phyloP scores from a whole-genome alignment of 2,797 vertebrate species.

The Siniperca scherzeri region DNA sequence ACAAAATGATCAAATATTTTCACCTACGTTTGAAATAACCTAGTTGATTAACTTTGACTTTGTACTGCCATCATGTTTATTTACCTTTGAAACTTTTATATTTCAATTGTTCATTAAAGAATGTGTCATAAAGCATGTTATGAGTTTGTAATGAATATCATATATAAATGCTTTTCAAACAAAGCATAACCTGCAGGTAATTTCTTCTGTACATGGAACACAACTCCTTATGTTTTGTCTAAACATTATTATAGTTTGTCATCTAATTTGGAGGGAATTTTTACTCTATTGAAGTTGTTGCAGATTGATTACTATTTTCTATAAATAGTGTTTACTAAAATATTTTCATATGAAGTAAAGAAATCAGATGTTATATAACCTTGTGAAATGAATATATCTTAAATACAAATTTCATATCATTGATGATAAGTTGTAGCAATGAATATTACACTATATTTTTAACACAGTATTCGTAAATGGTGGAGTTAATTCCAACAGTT shows the following conservation, averaged over 20 bases:
- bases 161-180: background rate
- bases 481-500: background rate
- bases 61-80: slow-evolving; percentile 9
- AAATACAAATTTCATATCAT: slow-evolving; percentile 26
- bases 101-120: background rate
- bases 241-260: slow-evolving; percentile 8
- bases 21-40: background rate
- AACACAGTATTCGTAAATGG: background rate
- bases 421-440: slow-evolving; percentile 17
- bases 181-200: slow-evolving; percentile 6
- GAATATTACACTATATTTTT: slow-evolving; percentile 11
- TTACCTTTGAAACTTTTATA: background rate
- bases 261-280: slow-evolving; percentile 6
- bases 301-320: slow-evolving; percentile 16
- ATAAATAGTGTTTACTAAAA: slow-evolving; percentile 2
- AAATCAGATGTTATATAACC: slow-evolving; percentile 23
- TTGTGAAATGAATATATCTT: slow-evolving; percentile 32
- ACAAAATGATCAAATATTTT: background rate
- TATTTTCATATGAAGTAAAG: slow-evolving; percentile 39
- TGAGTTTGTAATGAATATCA: slow-evolving; percentile 13
- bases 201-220: slow-evolving; percentile 19
- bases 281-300: slow-evolving; percentile 10
- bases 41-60: background rate
- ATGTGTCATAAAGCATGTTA: slow-evolving; percentile 41
- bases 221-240: slow-evolving; percentile 12